Base-by-base conservation (phyloP, 2,797 vertebrate genomes). In the Enteromius radiatus region DNA sequence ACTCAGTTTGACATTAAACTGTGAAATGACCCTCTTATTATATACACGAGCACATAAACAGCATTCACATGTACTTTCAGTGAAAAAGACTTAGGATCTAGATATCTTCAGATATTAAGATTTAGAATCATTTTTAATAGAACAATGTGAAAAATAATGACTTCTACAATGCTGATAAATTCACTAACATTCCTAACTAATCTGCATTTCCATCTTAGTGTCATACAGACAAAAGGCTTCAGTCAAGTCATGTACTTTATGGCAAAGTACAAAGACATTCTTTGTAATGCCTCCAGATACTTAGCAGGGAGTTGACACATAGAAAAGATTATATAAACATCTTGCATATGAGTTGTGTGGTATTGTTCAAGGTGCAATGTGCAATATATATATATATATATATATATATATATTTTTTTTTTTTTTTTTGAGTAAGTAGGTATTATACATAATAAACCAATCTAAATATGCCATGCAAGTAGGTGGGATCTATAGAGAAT, bases 1-100 rank as follows among this genome's bases (percentile, higher is more conserved):
- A 73, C 31, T n/a, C 38, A 45, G 0, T 56, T 43, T 19, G 47
- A 73, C 38, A 85, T 45, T 17, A 65, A 17, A 17, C 59, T 61
- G 49, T 52, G 68, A 81, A 59, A 73, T 76, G 71, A 83, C 49
- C 69, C 54, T 80, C 36, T 70, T 74, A 74, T 88, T 67, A 64
- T 10, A 76, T 47, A 23, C 63, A 77, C 74, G 33, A 26, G 23
- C 63, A 65, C 31, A 28, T 14, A 63, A 43, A 33, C 19, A 41
- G 5, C 2, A 1, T 38, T 74, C 31, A 56, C 10, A 38, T 23
- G 38, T 23, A 38, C 28, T 21, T 5, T 52, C 17, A 52, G 17
- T 2, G 19, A 1, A 11, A 71, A 71, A 19, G 3, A 19, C 68
- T 26, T 45, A 28, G 23, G 26, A 11, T 59, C 12, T 5, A 61